Percentiles rank a stretch among this genome's conserved stretches.
Evolutionary conservation across 2,797 vertebrate species (phyloP).

Genomic region (Ctenopoma multispine): DNA sequence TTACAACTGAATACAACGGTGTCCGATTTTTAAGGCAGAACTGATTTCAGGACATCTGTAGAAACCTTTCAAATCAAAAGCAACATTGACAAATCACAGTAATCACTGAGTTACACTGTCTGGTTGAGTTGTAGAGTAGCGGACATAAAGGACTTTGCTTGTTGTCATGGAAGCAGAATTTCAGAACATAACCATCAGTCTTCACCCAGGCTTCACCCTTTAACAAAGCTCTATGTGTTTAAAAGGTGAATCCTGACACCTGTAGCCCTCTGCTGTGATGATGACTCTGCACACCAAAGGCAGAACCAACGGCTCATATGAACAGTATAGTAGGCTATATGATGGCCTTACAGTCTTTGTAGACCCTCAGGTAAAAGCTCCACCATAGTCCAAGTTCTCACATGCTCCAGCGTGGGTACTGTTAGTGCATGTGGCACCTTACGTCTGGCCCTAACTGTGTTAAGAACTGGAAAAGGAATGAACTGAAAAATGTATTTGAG

Average conservation of each 20-base stretch:
- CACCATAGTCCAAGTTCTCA: neutral
- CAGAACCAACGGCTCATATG: neutral
- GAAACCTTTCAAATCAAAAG: conserved; percentile 6
- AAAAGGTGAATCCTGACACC: neutral
- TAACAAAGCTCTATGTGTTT: neutral
- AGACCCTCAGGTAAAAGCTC: neutral
- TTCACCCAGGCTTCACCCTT: neutral
- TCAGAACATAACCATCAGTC: neutral
- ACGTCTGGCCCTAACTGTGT: too few relatives aligned
- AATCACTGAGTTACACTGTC: neutral
- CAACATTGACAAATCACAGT: too few relatives aligned
- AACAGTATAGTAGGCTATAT: neutral
- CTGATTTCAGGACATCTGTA: neutral
- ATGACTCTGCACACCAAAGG: too few relatives aligned
- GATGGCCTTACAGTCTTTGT: too few relatives aligned
- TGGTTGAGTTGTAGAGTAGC: neutral
- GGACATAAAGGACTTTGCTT: neutral
- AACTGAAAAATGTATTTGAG: conserved; percentile 1
- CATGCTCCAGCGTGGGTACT: neutral
- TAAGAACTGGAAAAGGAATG: neutral
- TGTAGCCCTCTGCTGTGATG: neutral
- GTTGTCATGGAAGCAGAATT: neutral
- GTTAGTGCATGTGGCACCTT: neutral
- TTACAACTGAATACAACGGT: neutral
- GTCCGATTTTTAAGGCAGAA: neutral